These are phyloP conservation scores for Cladorhizidae sp. DNA, from an alignment of 37 sponge, comb jelly and placozoan species.

Conservation along the genomic window DNA sequence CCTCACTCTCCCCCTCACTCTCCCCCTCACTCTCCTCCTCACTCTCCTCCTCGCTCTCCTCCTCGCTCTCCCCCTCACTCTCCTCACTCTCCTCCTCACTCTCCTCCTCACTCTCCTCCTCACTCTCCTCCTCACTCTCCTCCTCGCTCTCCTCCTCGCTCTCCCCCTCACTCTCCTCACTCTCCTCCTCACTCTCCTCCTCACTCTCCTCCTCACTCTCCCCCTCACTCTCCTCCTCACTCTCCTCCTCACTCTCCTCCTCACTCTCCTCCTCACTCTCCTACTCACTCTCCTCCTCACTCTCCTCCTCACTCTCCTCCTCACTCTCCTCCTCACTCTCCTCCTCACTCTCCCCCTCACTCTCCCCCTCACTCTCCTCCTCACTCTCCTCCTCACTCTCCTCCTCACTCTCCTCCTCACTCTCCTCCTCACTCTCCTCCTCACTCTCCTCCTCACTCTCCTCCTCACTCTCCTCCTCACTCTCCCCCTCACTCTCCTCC, in stretches of 20 bases:
- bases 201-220: neutral
- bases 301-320: slow-evolving; percentile 57
- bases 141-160: no score
- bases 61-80: no score
- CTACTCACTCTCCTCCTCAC: slow-evolving; percentile 40
- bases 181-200: no score
- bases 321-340: slow-evolving; percentile 43
- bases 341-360: slow-evolving; percentile 38
- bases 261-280: slow-evolving; percentile 15
- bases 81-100: slow-evolving; percentile 32
- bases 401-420: slow-evolving; percentile 33
- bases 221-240: neutral
- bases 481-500: slow-evolving; percentile 30
- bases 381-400: slow-evolving; percentile 20
- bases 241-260: neutral
- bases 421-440: slow-evolving; percentile 50
- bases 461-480: slow-evolving; percentile 39
- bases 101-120: slow-evolving; percentile 27
- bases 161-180: no score
- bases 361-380: slow-evolving; percentile 34
- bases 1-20: slow-evolving; percentile 41
- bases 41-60: slow-evolving; percentile 8
- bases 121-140: neutral
- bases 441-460: slow-evolving; percentile 49
- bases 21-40: slow-evolving; percentile 33